Base-by-base conservation (phyloP, 2,888 invertebrate genomes). In the Sipunculus nudus region DNA sequence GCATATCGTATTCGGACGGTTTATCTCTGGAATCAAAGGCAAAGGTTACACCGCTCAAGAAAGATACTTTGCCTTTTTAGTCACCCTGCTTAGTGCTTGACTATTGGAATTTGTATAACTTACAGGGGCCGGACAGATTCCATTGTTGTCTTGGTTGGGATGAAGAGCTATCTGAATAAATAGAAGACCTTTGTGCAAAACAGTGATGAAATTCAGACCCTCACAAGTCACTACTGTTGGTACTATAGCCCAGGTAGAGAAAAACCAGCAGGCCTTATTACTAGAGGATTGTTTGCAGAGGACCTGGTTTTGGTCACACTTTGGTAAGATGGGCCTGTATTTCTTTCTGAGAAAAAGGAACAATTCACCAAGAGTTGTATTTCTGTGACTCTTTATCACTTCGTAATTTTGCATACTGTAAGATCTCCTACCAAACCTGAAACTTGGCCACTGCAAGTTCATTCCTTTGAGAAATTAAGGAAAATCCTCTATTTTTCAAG, bases 1-100 rank as follows among this genome's bases (percentile, higher is more conserved):
- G n/a, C n/a, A n/a, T n/a, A n/a, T n/a, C n/a, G n/a, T n/a, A n/a
- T n/a, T n/a, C n/a, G n/a, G n/a, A n/a, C n/a, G n/a, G n/a, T n/a
- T n/a, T n/a, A n/a, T n/a, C n/a, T n/a, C n/a, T n/a, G n/a, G n/a
- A n/a, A n/a, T n/a, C n/a, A n/a, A n/a, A n/a, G n/a, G n/a, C n/a
- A n/a, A n/a, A n/a, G n/a, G n/a, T n/a, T n/a, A n/a, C n/a, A n/a
- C n/a, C n/a, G n/a, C n/a, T n/a, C n/a, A n/a, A n/a, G n/a, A n/a
- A n/a, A n/a, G n/a, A n/a, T n/a, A n/a, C n/a, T 50, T 75, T 2
- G 67, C 65, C 26, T 40, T 65, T n/a, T 23, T 67, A 10, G 61
- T 47, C 32, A 40, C 59, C 8, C 32, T 67, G n/a, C 10, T 65
- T 3, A 48, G 29, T 46, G 65, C 59, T 16, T 46, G 62, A 13